Conservation (phyloP, 2,797 vertebrate species). For the Bovichtus variegatus region DNA sequence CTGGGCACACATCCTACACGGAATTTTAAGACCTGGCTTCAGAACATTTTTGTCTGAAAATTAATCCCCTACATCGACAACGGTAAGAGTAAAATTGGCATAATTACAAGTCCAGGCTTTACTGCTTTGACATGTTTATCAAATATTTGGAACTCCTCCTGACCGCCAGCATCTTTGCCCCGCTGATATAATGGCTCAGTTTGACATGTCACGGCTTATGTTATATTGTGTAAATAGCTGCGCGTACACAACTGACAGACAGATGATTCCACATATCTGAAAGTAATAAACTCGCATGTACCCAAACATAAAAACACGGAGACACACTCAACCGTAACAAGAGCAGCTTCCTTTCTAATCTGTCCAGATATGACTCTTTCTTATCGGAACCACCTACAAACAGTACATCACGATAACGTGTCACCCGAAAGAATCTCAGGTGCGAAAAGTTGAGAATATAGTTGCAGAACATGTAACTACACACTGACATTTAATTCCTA, state of each 20-base stretch:
- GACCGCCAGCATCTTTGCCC: conserved; percentile 46
- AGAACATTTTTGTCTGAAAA: conserved; percentile 76
- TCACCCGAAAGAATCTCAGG: conserved; percentile 21
- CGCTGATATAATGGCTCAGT: conserved; percentile 29
- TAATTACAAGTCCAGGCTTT: conserved; percentile 70
- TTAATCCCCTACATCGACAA: conserved; percentile 72
- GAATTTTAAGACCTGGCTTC: conserved; percentile 82
- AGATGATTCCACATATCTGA: neutral
- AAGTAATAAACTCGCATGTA: neutral
- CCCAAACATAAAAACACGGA: conserved; percentile 35
- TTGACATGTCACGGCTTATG: conserved; percentile 38
- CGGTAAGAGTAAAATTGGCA: conserved; percentile 69
- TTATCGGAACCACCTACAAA: neutral
- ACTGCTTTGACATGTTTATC: conserved; percentile 74
- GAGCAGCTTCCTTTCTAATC: neutral
- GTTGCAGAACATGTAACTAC: conserved; percentile 29
- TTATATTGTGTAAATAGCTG: conserved; percentile 34
- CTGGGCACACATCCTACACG: conserved; percentile 71
- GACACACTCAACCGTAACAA: neutral
- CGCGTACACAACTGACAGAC: conserved; percentile 1
- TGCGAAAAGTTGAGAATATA: conserved; percentile 33
- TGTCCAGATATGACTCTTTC: neutral
- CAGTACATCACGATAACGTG: neutral
- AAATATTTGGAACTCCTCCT: conserved; percentile 67
- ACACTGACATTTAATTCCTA: conserved; percentile 55